These are phyloP conservation scores for Cranoglanis bouderius DNA, from an alignment of 2,113 vertebrate species.

Conservation along the genomic window DNA sequence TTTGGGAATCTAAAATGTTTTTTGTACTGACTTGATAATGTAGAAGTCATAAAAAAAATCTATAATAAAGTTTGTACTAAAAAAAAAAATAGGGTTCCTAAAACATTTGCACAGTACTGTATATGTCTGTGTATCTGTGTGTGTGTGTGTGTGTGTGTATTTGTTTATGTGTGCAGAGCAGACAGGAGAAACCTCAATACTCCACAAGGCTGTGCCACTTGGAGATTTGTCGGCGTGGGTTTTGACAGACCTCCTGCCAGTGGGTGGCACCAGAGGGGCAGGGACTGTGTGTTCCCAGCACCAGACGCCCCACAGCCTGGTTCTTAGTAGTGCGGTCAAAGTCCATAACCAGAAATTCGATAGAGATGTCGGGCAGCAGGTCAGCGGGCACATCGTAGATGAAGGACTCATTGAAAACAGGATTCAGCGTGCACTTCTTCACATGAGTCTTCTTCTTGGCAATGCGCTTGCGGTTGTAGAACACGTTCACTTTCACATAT, in stretches of 20 bases:
- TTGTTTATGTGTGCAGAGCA: slow-evolving; percentile 20
- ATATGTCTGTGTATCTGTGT: slow-evolving; percentile 6
- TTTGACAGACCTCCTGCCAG: slow-evolving; percentile 90
- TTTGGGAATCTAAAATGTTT: too few relatives aligned
- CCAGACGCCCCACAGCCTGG: slow-evolving; percentile 87
- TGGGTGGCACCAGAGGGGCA: slow-evolving; percentile 78
- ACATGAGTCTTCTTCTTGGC: slow-evolving; percentile 98
- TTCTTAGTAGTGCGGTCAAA: slow-evolving; percentile 97
- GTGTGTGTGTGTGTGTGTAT: slow-evolving; percentile 14
- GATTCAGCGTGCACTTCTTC: slow-evolving; percentile 96
- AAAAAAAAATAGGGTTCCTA: too few relatives aligned
- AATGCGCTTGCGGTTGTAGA: slow-evolving; percentile 91
- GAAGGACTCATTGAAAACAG: slow-evolving; percentile 96
- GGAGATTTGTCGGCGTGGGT: slow-evolving; percentile 83
- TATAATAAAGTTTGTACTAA: too few relatives aligned
- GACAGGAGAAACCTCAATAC: slow-evolving; percentile 60
- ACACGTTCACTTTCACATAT: slow-evolving; percentile 97
- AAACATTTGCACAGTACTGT: too few relatives aligned
- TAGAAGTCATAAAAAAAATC: too few relatives aligned
- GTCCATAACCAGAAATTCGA: slow-evolving; percentile 94
- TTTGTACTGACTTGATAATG: too few relatives aligned
- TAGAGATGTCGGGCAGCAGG: slow-evolving; percentile 88
- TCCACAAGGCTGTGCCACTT: slow-evolving; percentile 93
- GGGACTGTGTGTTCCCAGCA: slow-evolving; percentile 84
- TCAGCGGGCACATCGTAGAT: slow-evolving; percentile 91